Base-by-base conservation (phyloP, 2,113 vertebrate species). In the Hystrix cristata region DNA sequence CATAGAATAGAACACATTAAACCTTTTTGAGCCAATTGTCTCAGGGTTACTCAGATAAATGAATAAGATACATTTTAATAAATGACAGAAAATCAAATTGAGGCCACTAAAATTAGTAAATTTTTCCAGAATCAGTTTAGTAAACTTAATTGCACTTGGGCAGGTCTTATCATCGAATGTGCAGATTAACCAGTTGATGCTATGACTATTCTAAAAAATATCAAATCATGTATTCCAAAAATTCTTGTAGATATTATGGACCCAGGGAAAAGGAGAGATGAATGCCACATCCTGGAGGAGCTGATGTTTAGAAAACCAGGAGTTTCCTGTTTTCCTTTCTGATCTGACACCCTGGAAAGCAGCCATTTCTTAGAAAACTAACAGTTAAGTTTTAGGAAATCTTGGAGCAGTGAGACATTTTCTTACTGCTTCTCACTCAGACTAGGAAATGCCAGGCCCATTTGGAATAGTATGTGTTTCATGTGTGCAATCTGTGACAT, bases 391-490 rank as follows among this genome's bases (percentile, higher is more conserved):
- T 81, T 53, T 7, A 23, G 14, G 86, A 84, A 16, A 27, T 38
- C 31, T 15, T 25, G 46, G 19, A 29, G n/a, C 15, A 29, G 2
- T 0, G 29, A 48, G 31, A 31, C 6, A 43, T 64, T 43, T 15
- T 23, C 38, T 12, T 13, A 18, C 71, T 64, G 34, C 72, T 86
- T 55, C 12, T 8, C 53, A 74, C 2, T n/a, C 53, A 25, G 34
- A 67, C 3, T 6, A 16, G 62, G 67, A 60, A 55, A 74, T 0
- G 0, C 9, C 25, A 25, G 43, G 34, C 43, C 21, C 11, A 16
- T 5, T 34, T 21, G 48, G n/a, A 6, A 38, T 16, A 38, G 27
- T 3, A 0, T 4, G 18, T 15, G 1, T n/a, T 5, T 16, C 5
- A 9, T 6, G 29, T 29, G 46, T 57, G 23, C 23, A 62, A 3